Conservation (phyloP, 2,113 vertebrate genomes). For the human region DNA sequence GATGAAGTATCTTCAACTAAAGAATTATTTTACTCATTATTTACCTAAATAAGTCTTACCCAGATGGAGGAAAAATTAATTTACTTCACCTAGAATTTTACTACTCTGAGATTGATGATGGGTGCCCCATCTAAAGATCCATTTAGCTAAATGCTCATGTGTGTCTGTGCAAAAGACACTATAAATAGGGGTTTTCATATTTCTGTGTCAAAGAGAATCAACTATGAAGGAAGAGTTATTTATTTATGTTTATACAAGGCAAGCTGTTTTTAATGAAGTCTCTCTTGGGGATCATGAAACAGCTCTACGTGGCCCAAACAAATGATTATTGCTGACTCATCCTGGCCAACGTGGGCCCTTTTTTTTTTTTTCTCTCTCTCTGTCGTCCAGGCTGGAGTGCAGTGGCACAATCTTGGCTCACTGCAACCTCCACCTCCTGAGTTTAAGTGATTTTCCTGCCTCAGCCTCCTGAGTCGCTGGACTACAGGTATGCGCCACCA, state of each 20-base stretch:
- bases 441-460: neutral
- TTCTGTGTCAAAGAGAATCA: neutral
- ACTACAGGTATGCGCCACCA: neutral
- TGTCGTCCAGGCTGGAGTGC: neutral
- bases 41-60: neutral
- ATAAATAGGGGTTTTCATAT: neutral
- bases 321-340: too few relatives aligned
- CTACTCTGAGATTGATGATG: neutral
- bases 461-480: neutral
- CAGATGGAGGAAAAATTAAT: neutral
- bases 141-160: neutral
- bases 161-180: neutral
- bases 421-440: neutral
- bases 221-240: neutral
- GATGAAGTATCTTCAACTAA: neutral
- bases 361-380: neutral
- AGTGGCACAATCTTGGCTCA: neutral
- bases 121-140: neutral
- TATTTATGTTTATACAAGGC: conserved; percentile 6
- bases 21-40: neutral
- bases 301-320: neutral
- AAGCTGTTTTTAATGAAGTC: conserved; percentile 43
- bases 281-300: conserved; percentile 28
- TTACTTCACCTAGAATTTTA: neutral
- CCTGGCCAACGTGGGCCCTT: too few relatives aligned